phyloP scores from a whole-genome alignment of 2,797 vertebrate genomes.

The Sebastes flavidus region DNA sequence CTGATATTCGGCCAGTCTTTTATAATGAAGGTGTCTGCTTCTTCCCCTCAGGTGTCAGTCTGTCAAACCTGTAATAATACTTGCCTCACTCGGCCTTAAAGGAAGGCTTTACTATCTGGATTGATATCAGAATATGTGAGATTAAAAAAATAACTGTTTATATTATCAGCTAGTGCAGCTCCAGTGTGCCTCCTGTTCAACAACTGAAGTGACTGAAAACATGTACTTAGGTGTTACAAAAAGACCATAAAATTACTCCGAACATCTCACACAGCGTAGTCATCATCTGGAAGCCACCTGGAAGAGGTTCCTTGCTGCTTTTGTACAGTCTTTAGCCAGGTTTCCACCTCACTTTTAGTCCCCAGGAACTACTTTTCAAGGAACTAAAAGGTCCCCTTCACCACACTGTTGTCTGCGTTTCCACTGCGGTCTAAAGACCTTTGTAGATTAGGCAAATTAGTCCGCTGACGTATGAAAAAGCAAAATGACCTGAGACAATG shows the following conservation, averaged over 20 bases:
- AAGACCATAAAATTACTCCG: background rate
- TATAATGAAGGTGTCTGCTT: slow-evolving; percentile 14
- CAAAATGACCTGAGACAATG: too few species aligned
- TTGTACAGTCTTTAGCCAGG: background rate
- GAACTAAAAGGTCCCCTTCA: too few species aligned
- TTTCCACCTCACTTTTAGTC: too few species aligned
- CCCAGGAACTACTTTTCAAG: too few species aligned
- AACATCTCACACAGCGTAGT: background rate
- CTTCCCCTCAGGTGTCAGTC: slow-evolving; percentile 5
- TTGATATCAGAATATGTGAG: background rate
- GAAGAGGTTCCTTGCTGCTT: background rate
- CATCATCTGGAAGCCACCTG: too few species aligned
- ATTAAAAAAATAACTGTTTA: background rate
- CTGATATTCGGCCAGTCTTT: slow-evolving; percentile 4
- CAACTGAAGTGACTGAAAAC: background rate
- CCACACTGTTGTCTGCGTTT: too few species aligned
- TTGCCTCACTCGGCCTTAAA: slow-evolving; percentile 15
- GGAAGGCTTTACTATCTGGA: slow-evolving; percentile 6
- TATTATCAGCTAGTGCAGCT: background rate
- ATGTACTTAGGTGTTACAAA: background rate
- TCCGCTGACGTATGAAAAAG: too few species aligned
- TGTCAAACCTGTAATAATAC: slow-evolving; percentile 43
- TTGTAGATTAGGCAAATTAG: too few species aligned
- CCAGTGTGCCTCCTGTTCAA: background rate
- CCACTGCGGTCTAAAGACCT: too few species aligned